Conservation (phyloP, 2,797 vertebrate genomes). For the Enteromius viviparus region DNA sequence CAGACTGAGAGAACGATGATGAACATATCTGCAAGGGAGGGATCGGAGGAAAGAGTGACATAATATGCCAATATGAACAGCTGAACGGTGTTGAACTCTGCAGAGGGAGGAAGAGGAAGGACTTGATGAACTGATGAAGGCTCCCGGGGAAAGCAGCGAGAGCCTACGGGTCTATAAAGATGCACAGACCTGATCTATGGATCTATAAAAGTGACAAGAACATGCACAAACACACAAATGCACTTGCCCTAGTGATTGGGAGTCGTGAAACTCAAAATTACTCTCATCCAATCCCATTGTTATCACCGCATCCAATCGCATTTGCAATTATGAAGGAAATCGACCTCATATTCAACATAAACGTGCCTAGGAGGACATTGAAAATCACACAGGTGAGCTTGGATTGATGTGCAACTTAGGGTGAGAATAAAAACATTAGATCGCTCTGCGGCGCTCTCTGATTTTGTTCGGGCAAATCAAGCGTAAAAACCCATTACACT, state of each 20-base stretch:
- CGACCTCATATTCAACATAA: slow-evolving; percentile 3
- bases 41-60: slow-evolving; percentile 3
- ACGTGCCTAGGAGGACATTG: background rate
- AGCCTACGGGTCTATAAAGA: slow-evolving; percentile 19
- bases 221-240: slow-evolving; percentile 7
- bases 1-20: background rate
- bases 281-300: slow-evolving; percentile 15
- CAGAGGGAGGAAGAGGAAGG: slow-evolving; percentile 10
- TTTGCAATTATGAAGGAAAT: slow-evolving; percentile 42
- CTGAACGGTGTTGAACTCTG: slow-evolving; percentile 31
- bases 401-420: slow-evolving; percentile 22
- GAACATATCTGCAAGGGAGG: background rate
- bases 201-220: slow-evolving; percentile 23
- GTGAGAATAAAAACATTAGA: slow-evolving; percentile 35
- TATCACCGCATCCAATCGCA: slow-evolving; percentile 19
- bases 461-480: slow-evolving; percentile 40
- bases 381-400: slow-evolving; percentile 17
- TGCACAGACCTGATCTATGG: slow-evolving; percentile 20
- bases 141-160: background rate
- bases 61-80: slow-evolving; percentile 34
- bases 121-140: slow-evolving; percentile 26
- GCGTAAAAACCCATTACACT: slow-evolving; percentile 45
- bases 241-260: background rate
- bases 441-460: background rate
- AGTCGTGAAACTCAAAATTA: slow-evolving; percentile 31